Conservation (phyloP, 1,140 invertebrate genomes). For the Metaphire vulgaris region DNA sequence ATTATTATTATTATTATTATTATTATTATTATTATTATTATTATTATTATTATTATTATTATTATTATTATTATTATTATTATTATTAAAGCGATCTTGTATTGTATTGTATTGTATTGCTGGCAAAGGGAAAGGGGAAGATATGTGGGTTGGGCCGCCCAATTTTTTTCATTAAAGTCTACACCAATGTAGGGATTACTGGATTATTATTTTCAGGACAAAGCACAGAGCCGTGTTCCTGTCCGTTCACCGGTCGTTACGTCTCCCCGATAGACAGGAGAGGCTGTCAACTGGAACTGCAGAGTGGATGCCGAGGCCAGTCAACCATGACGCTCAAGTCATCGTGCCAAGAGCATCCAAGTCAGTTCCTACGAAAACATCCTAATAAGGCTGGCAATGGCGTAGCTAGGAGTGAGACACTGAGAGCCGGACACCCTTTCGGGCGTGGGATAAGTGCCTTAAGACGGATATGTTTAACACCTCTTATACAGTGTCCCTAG, state of each 20-base stretch:
- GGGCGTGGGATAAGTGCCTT: too few species aligned
- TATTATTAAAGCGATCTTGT: background rate
- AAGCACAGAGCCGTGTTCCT: background rate
- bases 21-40: background rate
- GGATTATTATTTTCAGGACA: background rate
- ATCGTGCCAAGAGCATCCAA: background rate
- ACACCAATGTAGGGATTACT: too few species aligned
- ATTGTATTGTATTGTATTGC: background rate
- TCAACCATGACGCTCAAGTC: background rate
- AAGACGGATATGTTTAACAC: too few species aligned
- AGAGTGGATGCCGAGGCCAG: background rate
- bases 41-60: conserved; percentile 8
- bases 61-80: conserved; percentile 7
- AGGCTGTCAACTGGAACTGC: background rate
- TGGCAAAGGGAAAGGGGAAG: too few species aligned
- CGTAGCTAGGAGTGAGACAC: too few species aligned
- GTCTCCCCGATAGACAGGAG: background rate
- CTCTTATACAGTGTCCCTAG: too few species aligned
- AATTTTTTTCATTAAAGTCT: too few species aligned
- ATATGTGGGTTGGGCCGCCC: too few species aligned
- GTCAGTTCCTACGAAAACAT: too few species aligned
- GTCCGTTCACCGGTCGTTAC: background rate
- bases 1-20: background rate
- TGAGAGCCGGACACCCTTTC: too few species aligned
- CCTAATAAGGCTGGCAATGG: too few species aligned